Conservation (phyloP, 2,113 vertebrate genomes). For the Epinephelus cyanopodus region DNA sequence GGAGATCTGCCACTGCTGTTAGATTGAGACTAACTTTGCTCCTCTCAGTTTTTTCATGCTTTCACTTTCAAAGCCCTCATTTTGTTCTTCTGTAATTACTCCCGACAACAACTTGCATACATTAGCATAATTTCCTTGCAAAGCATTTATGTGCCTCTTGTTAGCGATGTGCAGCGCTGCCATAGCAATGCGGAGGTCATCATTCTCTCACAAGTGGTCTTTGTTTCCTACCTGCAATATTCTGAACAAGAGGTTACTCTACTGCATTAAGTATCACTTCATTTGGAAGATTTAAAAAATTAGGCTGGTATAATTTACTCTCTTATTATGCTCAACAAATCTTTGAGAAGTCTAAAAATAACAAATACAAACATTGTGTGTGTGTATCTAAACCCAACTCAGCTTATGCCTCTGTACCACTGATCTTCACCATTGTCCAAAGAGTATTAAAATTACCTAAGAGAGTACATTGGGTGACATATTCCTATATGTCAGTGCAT, state of each 20-base stretch:
- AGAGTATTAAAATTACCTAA: too few species aligned
- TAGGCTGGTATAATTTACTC: not conserved
- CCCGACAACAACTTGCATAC: conserved; percentile 37
- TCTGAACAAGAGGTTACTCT: not conserved
- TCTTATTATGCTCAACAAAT: not conserved
- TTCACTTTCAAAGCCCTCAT: conserved; percentile 33
- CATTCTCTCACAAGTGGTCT: conserved; percentile 21
- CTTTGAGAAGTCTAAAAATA: not conserved
- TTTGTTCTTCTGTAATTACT: conserved; percentile 40
- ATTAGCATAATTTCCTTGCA: conserved; percentile 48
- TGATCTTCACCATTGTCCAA: not conserved
- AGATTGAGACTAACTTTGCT: conserved; percentile 9
- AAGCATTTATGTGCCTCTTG: conserved; percentile 31
- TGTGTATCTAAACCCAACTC: not conserved
- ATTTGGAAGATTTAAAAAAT: not conserved
- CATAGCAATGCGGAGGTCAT: conserved; percentile 34
- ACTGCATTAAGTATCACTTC: not conserved
- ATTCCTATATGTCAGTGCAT: not conserved
- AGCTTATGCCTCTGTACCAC: not conserved
- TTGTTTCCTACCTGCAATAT: conserved; percentile 7
- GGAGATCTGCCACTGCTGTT: conserved; percentile 14
- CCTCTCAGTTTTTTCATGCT: not conserved
- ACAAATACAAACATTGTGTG: not conserved
- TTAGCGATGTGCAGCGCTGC: conserved; percentile 24
- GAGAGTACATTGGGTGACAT: not conserved